Evolutionary conservation across 1,140 invertebrate species (phyloP).

Genomic region (Amphibalanus amphitrite): DNA sequence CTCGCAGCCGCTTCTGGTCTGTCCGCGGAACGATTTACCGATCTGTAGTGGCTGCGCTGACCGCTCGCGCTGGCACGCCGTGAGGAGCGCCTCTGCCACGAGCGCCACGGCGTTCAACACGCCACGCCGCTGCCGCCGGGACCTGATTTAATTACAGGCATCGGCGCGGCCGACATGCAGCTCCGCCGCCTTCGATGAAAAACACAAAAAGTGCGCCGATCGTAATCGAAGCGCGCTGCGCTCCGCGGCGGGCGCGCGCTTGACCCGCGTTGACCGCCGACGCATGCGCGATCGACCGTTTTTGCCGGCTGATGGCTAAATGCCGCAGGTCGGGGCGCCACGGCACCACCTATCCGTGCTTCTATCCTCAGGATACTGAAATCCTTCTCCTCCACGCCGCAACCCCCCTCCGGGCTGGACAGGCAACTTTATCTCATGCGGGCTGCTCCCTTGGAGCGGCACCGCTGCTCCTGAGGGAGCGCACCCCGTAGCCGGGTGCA

Average conservation of each 20-base stretch:
- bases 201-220: not conserved
- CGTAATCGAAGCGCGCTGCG: not conserved
- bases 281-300: not conserved
- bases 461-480: too few species aligned
- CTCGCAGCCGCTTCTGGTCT: not conserved
- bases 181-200: not conserved
- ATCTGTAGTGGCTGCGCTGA: not conserved
- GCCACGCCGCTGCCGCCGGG: not conserved
- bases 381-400: too few species aligned
- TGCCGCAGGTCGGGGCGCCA: not conserved
- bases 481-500: too few species aligned
- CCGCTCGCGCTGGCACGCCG: too few species aligned
- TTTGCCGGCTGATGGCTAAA: not conserved
- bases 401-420: too few species aligned
- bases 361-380: too few species aligned
- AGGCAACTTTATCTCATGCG: too few species aligned
- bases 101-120: too few species aligned
- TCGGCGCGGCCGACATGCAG: not conserved
- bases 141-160: conserved; percentile 1
- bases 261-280: not conserved
- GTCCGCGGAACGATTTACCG: not conserved
- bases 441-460: too few species aligned
- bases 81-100: too few species aligned
- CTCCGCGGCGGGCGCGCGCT: not conserved
- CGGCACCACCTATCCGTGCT: too few species aligned